Conservation (phyloP, 2,888 invertebrate genomes). For the Nysson spinosus region DNA sequence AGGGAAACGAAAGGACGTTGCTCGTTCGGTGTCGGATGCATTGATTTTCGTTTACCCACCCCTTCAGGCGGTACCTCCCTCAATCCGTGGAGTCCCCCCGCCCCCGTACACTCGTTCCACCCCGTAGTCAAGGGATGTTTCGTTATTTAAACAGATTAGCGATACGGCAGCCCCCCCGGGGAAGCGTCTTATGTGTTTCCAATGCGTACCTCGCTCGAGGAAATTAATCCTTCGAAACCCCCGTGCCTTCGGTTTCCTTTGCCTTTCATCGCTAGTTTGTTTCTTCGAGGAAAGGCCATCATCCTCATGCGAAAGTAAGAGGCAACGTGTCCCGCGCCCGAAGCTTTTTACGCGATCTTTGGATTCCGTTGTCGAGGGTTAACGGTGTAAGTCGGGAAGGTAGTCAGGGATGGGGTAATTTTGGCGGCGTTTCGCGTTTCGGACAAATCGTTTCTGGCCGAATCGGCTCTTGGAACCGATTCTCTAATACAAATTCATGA, state of each 20-base stretch:
- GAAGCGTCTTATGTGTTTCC: conserved; percentile 73
- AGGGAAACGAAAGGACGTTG: conserved; percentile 50
- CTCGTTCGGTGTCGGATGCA: conserved; percentile 64
- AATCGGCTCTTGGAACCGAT: conserved; percentile 62
- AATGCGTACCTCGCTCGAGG: conserved; percentile 67
- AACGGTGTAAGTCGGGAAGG: no score
- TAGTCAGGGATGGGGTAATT: no score
- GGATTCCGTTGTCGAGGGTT: no score
- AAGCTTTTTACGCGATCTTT: no score
- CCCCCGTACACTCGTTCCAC: conserved; percentile 10
- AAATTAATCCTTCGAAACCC: conserved; percentile 72
- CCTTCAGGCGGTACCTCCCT: conserved; percentile 37
- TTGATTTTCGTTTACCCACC: conserved; percentile 76
- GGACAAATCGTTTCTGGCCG: background rate
- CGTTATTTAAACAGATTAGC: conserved; percentile 77
- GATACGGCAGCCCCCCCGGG: conserved; percentile 67
- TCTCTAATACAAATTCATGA: conserved; percentile 77
- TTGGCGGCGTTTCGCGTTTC: background rate
- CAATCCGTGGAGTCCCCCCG: conserved; percentile 41
- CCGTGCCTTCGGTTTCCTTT: no score
- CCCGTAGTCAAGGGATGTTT: conserved; percentile 70
- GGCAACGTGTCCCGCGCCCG: no score
- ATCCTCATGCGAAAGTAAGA: no score
- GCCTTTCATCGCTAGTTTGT: no score
- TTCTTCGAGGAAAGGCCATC: no score